Evolutionary conservation across 2,888 invertebrate genomes (phyloP).

Genomic region (Drosophila affinis): DNA sequence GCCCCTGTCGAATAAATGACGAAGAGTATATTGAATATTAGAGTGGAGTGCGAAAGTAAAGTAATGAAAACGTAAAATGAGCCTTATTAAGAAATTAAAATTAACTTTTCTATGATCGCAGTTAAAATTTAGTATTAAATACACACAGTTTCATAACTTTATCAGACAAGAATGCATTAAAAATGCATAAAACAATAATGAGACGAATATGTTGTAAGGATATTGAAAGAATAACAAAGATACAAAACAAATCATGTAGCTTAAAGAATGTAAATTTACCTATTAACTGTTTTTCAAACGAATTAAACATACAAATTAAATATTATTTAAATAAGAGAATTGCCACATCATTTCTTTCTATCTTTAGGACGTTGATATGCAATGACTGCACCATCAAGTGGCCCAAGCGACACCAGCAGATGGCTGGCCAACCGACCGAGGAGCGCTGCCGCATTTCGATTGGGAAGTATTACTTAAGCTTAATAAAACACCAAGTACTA

Average conservation of each 20-base stretch:
- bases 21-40: conserved; percentile 42
- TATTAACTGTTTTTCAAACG: conserved; percentile 46
- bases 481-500: too few species aligned
- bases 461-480: too few species aligned
- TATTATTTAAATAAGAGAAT: conserved; percentile 25
- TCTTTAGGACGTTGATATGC: too few species aligned
- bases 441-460: too few species aligned
- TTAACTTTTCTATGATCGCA: conserved; percentile 70
- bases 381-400: too few species aligned
- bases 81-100: conserved; percentile 76
- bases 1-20: conserved; percentile 65
- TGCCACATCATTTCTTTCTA: neutral
- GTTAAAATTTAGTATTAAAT: conserved; percentile 70
- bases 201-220: conserved; percentile 49
- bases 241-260: conserved; percentile 53
- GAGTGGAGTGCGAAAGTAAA: conserved; percentile 53
- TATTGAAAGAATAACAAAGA: conserved; percentile 47
- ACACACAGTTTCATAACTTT: conserved; percentile 54
- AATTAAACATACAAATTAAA: conserved; percentile 27
- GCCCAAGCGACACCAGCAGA: too few species aligned
- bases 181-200: conserved; percentile 69
- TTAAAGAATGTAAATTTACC: conserved; percentile 47
- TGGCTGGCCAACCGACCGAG: too few species aligned
- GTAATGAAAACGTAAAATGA: conserved; percentile 58
- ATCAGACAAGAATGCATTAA: conserved; percentile 64